Evolutionary conservation across 2,888 invertebrate genomes (phyloP).

Genomic region (Prenolepis imparis): DNA sequence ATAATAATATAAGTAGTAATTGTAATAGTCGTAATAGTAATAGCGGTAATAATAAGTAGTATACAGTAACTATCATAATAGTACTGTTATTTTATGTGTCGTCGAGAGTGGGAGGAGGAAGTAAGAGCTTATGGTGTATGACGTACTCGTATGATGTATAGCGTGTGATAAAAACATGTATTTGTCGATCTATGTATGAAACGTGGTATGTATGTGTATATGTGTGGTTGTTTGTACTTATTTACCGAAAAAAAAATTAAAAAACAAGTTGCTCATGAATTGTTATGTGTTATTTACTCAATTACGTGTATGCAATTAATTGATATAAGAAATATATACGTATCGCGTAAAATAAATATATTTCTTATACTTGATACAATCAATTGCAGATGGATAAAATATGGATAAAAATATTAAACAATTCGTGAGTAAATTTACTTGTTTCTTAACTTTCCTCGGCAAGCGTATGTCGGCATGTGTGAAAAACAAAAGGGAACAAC

Average conservation of each 20-base stretch:
- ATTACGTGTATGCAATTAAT: background rate
- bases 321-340: background rate
- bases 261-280: background rate
- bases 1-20: constrained; percentile 68
- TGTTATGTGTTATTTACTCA: background rate
- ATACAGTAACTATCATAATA: constrained; percentile 66
- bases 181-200: background rate
- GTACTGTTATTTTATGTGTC: constrained; percentile 71
- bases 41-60: constrained; percentile 33
- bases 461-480: background rate
- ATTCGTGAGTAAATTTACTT: constrained; percentile 5
- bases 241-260: constrained; percentile 24
- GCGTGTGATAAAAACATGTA: background rate
- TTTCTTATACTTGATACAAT: background rate
- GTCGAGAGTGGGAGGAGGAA: constrained; percentile 76
- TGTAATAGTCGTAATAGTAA: constrained; percentile 67
- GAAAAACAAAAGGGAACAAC: constrained; percentile 20
- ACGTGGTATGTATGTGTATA: background rate
- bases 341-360: background rate
- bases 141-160: constrained; percentile 24
- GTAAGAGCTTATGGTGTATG: constrained; percentile 58
- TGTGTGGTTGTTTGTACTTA: background rate
- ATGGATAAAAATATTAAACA: background rate
- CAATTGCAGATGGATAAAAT: background rate
- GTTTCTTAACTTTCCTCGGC: background rate